These are phyloP conservation scores for Pachypanchax playfairii DNA, from an alignment of 2,113 vertebrate genomes.

Conservation along the genomic window DNA sequence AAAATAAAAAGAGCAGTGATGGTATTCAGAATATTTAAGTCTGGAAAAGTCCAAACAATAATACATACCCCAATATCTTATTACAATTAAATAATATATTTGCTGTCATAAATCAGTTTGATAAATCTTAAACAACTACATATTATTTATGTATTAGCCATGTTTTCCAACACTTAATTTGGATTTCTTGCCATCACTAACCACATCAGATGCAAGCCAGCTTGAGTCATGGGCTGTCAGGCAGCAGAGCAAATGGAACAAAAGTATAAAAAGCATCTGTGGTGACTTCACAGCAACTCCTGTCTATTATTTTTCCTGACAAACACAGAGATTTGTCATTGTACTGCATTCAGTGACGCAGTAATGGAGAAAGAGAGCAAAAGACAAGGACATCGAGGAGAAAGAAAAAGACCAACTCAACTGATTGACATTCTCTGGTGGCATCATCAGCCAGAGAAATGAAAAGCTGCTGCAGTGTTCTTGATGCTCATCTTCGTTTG, in stretches of 20 bases:
- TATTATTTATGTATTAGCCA: background rate
- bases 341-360: slow-evolving; percentile 53
- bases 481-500: slow-evolving; percentile 47
- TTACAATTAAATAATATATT: background rate
- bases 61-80: no score
- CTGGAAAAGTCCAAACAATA: background rate
- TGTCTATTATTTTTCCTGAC: slow-evolving; percentile 59
- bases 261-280: slow-evolving; percentile 57
- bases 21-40: no score
- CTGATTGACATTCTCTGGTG: slow-evolving; percentile 45
- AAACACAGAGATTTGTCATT: slow-evolving; percentile 44
- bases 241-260: slow-evolving; percentile 58
- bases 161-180: slow-evolving; percentile 6
- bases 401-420: slow-evolving; percentile 26
- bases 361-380: slow-evolving; percentile 29
- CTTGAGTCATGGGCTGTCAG: slow-evolving; percentile 55
- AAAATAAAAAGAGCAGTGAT: no score
- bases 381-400: slow-evolving; percentile 46
- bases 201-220: slow-evolving; percentile 38
- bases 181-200: slow-evolving; percentile 25
- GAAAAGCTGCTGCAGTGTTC: slow-evolving; percentile 36
- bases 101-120: background rate
- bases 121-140: background rate
- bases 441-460: slow-evolving; percentile 26
- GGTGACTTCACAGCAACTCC: slow-evolving; percentile 65